Conservation (phyloP, 2,797 vertebrate genomes). For the Coregonus sp. region DNA sequence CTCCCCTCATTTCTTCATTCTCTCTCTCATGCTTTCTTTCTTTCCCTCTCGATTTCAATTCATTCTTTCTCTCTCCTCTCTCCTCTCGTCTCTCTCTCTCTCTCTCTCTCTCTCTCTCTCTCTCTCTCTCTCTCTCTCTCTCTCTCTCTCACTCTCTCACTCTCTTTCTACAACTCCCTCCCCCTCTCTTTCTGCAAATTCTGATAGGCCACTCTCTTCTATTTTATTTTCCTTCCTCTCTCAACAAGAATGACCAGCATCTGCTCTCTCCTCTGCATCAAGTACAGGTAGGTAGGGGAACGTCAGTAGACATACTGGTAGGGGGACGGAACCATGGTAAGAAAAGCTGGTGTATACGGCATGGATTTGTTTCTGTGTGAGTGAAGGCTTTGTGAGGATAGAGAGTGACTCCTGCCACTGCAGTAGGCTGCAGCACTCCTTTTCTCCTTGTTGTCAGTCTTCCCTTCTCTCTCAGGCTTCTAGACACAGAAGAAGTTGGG, state of each 20-base stretch:
- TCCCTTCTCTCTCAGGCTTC: background rate
- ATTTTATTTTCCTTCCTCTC: conserved; percentile 68
- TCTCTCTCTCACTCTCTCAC: conserved; percentile 2
- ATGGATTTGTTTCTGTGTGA: background rate
- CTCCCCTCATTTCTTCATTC: conserved; percentile 57
- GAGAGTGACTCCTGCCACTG: background rate
- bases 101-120: background rate
- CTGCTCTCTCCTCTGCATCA: conserved; percentile 95
- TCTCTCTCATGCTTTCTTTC: conserved; percentile 33
- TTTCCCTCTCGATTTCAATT: conserved; percentile 24
- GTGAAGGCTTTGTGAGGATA: background rate
- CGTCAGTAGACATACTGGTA: conserved; percentile 22
- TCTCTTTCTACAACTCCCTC: conserved; percentile 11
- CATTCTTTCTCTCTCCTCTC: no score
- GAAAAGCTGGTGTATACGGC: background rate
- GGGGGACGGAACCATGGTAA: background rate
- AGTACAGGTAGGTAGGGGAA: conserved; percentile 88
- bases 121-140: conserved; percentile 12
- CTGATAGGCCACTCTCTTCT: conserved; percentile 68
- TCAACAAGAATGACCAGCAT: conserved; percentile 86
- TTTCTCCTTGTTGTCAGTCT: background rate
- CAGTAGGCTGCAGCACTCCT: background rate
- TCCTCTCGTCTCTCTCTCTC: no score
- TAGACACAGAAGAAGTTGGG: background rate
- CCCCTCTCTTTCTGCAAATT: conserved; percentile 51